phyloP scores from a whole-genome alignment of 1,140 invertebrate genomes.

The Cardiocondyla obscurior region DNA sequence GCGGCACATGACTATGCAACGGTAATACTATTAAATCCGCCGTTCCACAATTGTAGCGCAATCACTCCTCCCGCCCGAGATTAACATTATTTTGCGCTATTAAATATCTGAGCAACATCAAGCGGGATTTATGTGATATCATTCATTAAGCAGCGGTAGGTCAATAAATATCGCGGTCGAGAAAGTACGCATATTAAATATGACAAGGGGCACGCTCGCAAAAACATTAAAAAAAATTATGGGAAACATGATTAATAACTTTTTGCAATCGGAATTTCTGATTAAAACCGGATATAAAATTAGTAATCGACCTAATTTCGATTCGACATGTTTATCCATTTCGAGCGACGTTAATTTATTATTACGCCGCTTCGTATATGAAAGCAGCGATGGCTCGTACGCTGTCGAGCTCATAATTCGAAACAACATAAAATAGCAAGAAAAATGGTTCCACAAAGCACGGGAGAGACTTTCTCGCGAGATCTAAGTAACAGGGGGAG shows the following conservation, averaged over 20 bases:
- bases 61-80: slow-evolving; percentile 15
- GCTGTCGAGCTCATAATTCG: slow-evolving; percentile 19
- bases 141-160: not conserved
- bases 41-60: not conserved
- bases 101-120: slow-evolving; percentile 9
- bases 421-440: slow-evolving; percentile 1
- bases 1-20: slow-evolving; percentile 16
- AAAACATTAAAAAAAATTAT: not conserved
- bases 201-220: not conserved
- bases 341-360: slow-evolving; percentile 24
- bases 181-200: not conserved
- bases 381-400: not conserved
- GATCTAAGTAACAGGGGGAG: slow-evolving; percentile 10
- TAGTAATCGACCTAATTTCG: slow-evolving; percentile 19
- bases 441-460: slow-evolving; percentile 31
- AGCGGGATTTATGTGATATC: not conserved
- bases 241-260: not conserved
- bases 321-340: slow-evolving; percentile 9
- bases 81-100: not conserved
- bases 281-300: slow-evolving; percentile 11
- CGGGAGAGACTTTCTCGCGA: not conserved
- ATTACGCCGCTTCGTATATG: not conserved
- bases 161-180: slow-evolving; percentile 9
- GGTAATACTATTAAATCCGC: slow-evolving; percentile 37
- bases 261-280: slow-evolving; percentile 1